phyloP scores from a whole-genome alignment of 2,888 invertebrate species.

The Lymantria monacha region DNA sequence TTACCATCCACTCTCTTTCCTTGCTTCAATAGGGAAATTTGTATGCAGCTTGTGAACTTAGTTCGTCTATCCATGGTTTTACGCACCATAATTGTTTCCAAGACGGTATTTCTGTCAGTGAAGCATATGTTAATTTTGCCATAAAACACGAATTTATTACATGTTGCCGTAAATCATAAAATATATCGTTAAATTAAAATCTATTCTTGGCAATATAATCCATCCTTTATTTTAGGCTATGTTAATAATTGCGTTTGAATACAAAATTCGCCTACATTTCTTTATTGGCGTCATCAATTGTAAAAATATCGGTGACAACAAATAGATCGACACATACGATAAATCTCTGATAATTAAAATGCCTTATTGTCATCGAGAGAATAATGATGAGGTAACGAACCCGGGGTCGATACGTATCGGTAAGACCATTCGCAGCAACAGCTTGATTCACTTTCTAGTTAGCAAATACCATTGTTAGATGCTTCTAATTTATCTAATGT shows the following conservation, averaged over 20 bases:
- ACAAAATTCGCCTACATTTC: conserved; percentile 16
- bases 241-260: conserved; percentile 22
- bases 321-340: conserved; percentile 8
- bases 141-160: conserved; percentile 75
- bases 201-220: conserved; percentile 53
- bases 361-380: conserved; percentile 65
- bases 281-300: no score
- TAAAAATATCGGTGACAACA: not conserved
- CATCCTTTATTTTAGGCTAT: conserved; percentile 41
- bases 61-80: conserved; percentile 74
- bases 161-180: conserved; percentile 68
- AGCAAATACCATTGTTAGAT: conserved; percentile 66
- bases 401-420: conserved; percentile 67
- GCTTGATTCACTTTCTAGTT: conserved; percentile 73
- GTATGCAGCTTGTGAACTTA: conserved; percentile 76
- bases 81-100: conserved; percentile 76
- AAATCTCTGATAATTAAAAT: conserved; percentile 38
- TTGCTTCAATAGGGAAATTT: conserved; percentile 74
- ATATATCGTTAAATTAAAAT: conserved; percentile 69
- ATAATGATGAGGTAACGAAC: conserved; percentile 69
- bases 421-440: conserved; percentile 63
- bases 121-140: conserved; percentile 77
- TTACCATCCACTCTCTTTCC: conserved; percentile 51
- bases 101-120: conserved; percentile 64
- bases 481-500: conserved; percentile 68